Evolutionary conservation across 2,888 invertebrate genomes (phyloP), one percentile per base, ranked within the genome.

Genomic region (Drosophila demipolita): DNA sequence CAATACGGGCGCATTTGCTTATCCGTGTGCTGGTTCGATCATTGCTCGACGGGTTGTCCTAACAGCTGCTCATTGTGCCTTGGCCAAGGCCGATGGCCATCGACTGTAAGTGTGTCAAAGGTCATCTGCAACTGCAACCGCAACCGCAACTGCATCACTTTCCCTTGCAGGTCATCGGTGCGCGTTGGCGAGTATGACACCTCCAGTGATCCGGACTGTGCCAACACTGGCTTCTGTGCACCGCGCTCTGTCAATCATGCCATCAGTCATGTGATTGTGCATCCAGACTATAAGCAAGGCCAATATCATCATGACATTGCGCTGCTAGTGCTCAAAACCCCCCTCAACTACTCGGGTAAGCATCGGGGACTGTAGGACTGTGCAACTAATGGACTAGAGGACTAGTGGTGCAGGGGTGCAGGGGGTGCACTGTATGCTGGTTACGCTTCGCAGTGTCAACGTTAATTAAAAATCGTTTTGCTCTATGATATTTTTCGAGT

Each of bases 11-110:
- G 95, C 95, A 73, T 94, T 95, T 49, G 95, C 96, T 50, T 96
- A 96, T 91, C 96, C 97, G 2, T 97, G 97, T 90, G 95, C 95
- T 54, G 97, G 97, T 3, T 96, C 96, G 0, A 96, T 97, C 26
- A 94, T 97, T 62, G 94, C 94, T 1, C 94, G 94, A 8, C 91
- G 93, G n/a, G 93, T 93, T 93, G 94, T 97, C 45, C 91, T 97
- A 40, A 97, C 97, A 0, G 96, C 97, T 0, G 97, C 96, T 0
- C 96, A 97, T 87, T 97, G 97, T 90, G 97, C 96, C 1, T 91
- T 97, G 61, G 96, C 96, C 0, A 96, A 96, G 90, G 96, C 96
- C 12, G 95, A 96, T 60, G 96, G 95, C 81, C 96, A 96, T 90
- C 95, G 96, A 92, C 92, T 97, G 96, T 97, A 93, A 95, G 95